Evolutionary conservation across 2,113 vertebrate genomes (phyloP), one percentile per base, ranked within the genome.

Genomic region (Ciconia boyciana): DNA sequence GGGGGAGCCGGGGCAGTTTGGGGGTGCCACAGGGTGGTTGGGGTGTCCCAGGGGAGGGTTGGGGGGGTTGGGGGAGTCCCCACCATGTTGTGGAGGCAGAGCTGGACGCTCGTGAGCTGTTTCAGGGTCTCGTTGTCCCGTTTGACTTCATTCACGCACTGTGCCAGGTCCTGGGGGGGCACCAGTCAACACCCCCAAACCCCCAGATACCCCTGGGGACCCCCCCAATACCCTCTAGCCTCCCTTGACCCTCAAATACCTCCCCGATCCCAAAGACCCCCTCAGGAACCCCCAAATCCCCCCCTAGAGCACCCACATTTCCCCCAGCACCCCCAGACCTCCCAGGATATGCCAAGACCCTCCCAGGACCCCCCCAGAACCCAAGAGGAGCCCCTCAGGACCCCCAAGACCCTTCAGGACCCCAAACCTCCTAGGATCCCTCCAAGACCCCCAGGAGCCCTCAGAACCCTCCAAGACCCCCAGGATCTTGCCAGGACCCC

Each of bases 141-240:
- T 96, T 99, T 99, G 93, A 99, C 98, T 91, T 99, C 99, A 9
- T 99, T 99, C 48, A 99, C 98, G 62, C 98, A 98, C 94, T 99
- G 99, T 1, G 99, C 99, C 96, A 99, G 90, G 96, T 99, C 99
- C 99, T 99, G 93, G 16, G 34, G 39, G n/a, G 29, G 34, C 31
- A 16, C 9, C 7, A 32, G 20, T 93, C 39, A 31, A 48, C 8
- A 17, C 36, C 29, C 21, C 36, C 46, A 36, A 36, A 49, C n/a
- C 58, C 58, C 54, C 54, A 55, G 54, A 29, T 28, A 17, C 54
- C 16, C 54, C 29, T 52, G 16, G 58, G 58, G n/a, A 16, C 26
- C 17, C 16, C 16, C 61, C 57, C 57, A 26, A 26, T 28, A 39
- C 20, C 51, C 36, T 39, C 48, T n/a, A 36, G 57, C 32, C 18